Percentiles rank a stretch among this genome's conserved stretches.
These are phyloP conservation scores for Petrosia ficiformis DNA, from an alignment of 37 sponge, comb jelly and placozoan species.

Conservation along the genomic window DNA sequence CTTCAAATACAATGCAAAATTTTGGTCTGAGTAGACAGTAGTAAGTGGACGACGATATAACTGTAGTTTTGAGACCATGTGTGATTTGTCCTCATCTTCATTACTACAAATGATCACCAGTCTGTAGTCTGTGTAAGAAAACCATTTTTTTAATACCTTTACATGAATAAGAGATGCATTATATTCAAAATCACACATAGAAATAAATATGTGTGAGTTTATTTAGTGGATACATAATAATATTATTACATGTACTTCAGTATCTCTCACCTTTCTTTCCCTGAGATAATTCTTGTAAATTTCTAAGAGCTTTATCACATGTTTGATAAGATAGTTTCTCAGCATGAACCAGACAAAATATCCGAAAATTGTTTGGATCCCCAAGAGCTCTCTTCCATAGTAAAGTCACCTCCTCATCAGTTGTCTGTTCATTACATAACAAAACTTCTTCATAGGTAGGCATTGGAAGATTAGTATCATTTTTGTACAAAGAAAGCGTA, in stretches of 20 bases:
- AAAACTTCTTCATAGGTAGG: slow-evolving; percentile 72
- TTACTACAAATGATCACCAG: slow-evolving; percentile 49
- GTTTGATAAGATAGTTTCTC: slow-evolving; percentile 65
- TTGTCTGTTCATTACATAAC: slow-evolving; percentile 47
- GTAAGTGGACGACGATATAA: slow-evolving; percentile 1
- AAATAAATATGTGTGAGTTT: background rate
- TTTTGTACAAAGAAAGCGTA: slow-evolving; percentile 49
- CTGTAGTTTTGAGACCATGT: slow-evolving; percentile 39
- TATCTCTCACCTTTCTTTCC: slow-evolving; percentile 37
- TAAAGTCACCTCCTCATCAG: slow-evolving; percentile 74
- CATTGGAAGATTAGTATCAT: slow-evolving; percentile 37
- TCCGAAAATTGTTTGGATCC: slow-evolving; percentile 50
- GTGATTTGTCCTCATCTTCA: slow-evolving; percentile 42
- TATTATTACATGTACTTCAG: background rate
- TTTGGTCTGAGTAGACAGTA: background rate
- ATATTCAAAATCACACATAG: background rate
- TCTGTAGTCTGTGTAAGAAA: slow-evolving; percentile 37
- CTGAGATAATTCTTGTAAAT: slow-evolving; percentile 25
- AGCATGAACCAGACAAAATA: slow-evolving; percentile 71
- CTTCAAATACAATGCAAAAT: slow-evolving; percentile 14
- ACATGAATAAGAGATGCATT: no score
- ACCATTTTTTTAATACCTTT: no score
- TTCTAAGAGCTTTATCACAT: slow-evolving; percentile 37
- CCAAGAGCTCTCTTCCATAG: slow-evolving; percentile 65
- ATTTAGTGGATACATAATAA: background rate